Evolutionary conservation across 1,140 invertebrate species (phyloP).

Genomic region (Drosophila quadrilineata): DNA sequence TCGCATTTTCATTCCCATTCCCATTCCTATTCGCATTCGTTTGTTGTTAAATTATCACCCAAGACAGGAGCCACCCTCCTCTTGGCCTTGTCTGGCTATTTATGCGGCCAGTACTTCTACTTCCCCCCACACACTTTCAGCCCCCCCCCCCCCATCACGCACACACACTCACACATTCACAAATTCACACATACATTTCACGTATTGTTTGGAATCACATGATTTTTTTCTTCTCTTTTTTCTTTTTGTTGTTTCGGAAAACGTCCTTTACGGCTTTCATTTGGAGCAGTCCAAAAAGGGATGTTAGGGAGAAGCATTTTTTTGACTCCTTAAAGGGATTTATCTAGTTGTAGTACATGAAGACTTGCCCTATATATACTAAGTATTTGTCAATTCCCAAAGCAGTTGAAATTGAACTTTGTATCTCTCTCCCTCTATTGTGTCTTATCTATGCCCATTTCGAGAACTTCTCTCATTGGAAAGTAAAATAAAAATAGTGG

Average conservation of each 20-base stretch:
- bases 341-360: neutral
- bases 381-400: too few species aligned
- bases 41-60: constrained; percentile 76
- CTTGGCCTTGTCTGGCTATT: constrained; percentile 39
- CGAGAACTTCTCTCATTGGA: neutral
- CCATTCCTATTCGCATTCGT: constrained; percentile 62
- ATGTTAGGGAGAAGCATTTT: constrained; percentile 3
- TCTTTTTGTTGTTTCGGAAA: too few species aligned
- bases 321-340: neutral
- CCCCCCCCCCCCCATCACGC: neutral
- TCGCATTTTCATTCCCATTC: constrained; percentile 61
- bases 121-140: neutral
- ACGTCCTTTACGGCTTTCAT: constrained; percentile 28
- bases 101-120: constrained; percentile 38
- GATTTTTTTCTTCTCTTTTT: constrained; percentile 27
- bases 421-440: constrained; percentile 22
- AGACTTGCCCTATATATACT: too few species aligned
- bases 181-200: constrained; percentile 4
- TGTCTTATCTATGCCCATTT: constrained; percentile 4
- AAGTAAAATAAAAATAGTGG: too few species aligned
- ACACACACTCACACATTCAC: constrained; percentile 1
- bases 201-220: constrained; percentile 35
- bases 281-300: neutral
- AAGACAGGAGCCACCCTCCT: constrained; percentile 47
- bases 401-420: neutral